phyloP scores from a whole-genome alignment of 2,797 vertebrate genomes.

The Sebastes steindachneri region DNA sequence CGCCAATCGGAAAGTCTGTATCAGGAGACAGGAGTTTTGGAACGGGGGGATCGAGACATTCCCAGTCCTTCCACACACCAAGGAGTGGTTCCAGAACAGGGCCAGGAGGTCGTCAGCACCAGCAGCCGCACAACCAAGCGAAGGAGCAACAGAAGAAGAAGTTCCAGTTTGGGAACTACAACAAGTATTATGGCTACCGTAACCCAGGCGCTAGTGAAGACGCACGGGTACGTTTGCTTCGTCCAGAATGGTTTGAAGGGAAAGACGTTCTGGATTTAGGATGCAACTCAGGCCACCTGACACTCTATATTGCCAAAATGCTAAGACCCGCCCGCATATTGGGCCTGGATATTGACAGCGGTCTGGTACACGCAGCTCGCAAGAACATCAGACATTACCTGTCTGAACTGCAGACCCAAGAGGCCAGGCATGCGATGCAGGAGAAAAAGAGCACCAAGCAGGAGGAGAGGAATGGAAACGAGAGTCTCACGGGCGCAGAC shows the following conservation, averaged over 20 bases:
- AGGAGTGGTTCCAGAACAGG: slow-evolving; percentile 50
- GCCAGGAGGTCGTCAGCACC: slow-evolving; percentile 62
- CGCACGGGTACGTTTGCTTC: slow-evolving; percentile 82
- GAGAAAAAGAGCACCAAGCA: slow-evolving; percentile 43
- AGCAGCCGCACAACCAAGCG: slow-evolving; percentile 49
- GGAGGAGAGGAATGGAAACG: slow-evolving; percentile 44
- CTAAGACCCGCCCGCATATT: slow-evolving; percentile 86
- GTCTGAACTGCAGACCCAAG: slow-evolving; percentile 84
- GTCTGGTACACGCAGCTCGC: slow-evolving; percentile 87
- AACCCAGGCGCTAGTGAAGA: slow-evolving; percentile 90
- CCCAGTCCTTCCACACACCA: slow-evolving; percentile 72
- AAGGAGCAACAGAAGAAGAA: slow-evolving; percentile 78
- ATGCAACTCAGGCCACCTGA: slow-evolving; percentile 94
- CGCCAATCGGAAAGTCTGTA: slow-evolving; percentile 47
- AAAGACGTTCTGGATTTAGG: slow-evolving; percentile 91
- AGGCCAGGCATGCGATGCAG: slow-evolving; percentile 68
- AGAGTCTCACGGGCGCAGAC: slow-evolving; percentile 41
- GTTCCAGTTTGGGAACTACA: slow-evolving; percentile 95
- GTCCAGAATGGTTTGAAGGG: slow-evolving; percentile 90
- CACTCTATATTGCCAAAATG: slow-evolving; percentile 90
- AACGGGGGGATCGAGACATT: slow-evolving; percentile 25
- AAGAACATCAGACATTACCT: slow-evolving; percentile 95
- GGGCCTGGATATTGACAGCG: slow-evolving; percentile 90
- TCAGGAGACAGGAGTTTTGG: slow-evolving; percentile 48
- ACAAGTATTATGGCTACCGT: slow-evolving; percentile 95